Conservation (phyloP, 2,888 invertebrate genomes). For the Cephus sareptanus region DNA sequence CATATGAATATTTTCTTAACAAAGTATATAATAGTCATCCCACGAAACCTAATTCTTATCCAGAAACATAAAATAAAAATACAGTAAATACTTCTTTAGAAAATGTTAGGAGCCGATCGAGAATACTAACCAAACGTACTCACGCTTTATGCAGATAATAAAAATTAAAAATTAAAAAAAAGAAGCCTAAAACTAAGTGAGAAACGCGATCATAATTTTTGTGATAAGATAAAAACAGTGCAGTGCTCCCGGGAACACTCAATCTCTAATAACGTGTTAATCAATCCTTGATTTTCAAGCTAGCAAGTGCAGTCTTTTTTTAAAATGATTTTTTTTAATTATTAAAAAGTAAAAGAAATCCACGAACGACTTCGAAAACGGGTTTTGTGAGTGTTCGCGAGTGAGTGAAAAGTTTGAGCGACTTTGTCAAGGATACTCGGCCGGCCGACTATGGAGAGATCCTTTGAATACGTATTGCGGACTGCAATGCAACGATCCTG, state of each 20-base stretch:
- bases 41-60: too few relatives aligned
- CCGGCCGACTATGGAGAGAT: constrained; percentile 25
- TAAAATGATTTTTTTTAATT: background rate
- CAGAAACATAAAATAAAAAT: too few relatives aligned
- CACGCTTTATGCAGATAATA: background rate
- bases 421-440: constrained; percentile 33
- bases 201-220: background rate
- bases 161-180: background rate
- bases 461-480: background rate
- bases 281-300: background rate
- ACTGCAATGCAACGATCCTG: constrained; percentile 5
- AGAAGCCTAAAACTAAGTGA: background rate
- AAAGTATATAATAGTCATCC: background rate
- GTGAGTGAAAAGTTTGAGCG: constrained; percentile 45
- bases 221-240: background rate
- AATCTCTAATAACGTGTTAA: background rate
- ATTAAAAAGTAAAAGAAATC: background rate
- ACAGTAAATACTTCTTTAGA: too few relatives aligned
- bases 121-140: background rate
- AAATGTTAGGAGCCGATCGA: background rate
- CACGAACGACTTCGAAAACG: constrained; percentile 15
- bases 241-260: background rate
- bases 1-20: background rate
- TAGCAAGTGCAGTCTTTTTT: background rate
- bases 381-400: constrained; percentile 37